A percentile compares a stretch with the other conserved stretches of the same genome.
Evolutionary conservation across 2,888 invertebrate genomes (phyloP).

Genomic region (Caradrina clavipalpis): DNA sequence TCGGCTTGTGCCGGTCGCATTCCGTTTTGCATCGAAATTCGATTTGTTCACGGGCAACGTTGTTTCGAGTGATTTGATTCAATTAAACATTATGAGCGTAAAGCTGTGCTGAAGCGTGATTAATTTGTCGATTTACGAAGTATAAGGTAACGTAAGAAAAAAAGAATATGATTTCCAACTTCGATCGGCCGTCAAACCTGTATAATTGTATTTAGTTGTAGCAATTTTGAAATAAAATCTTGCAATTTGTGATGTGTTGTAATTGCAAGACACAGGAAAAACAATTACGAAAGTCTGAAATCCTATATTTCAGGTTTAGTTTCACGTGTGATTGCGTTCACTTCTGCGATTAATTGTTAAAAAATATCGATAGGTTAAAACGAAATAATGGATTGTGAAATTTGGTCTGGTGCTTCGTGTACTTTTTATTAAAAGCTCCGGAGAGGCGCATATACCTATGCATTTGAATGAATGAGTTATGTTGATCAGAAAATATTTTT

Average conservation of each 20-base stretch:
- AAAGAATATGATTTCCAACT: conserved; percentile 51
- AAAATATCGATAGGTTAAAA: conserved; percentile 36
- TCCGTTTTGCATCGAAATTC: conserved; percentile 83
- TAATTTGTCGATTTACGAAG: conserved; percentile 70
- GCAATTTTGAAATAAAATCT: conserved; percentile 52
- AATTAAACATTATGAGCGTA: conserved; percentile 81
- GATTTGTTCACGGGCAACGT: conserved; percentile 80
- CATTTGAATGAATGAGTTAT: conserved; percentile 49
- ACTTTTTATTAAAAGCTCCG: conserved; percentile 29
- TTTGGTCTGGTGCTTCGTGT: conserved; percentile 41
- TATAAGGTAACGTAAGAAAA: conserved; percentile 62
- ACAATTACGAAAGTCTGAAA: conserved; percentile 57
- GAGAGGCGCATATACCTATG: conserved; percentile 11
- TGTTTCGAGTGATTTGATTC: conserved; percentile 84
- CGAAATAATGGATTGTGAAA: conserved; percentile 51
- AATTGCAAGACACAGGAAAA: conserved; percentile 51
- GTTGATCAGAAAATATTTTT: conserved; percentile 24
- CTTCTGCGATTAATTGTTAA: conserved; percentile 36
- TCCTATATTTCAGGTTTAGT: conserved; percentile 50
- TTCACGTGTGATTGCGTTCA: conserved; percentile 43
- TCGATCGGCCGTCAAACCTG: conserved; percentile 58
- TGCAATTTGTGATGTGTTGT: conserved; percentile 50
- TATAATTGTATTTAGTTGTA: conserved; percentile 50
- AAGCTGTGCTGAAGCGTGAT: conserved; percentile 73
- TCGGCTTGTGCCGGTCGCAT: conserved; percentile 75